Evolutionary conservation across 2,113 vertebrate species (phyloP), one percentile per base, ranked within the genome.

Genomic region (Carassius gibelio): DNA sequence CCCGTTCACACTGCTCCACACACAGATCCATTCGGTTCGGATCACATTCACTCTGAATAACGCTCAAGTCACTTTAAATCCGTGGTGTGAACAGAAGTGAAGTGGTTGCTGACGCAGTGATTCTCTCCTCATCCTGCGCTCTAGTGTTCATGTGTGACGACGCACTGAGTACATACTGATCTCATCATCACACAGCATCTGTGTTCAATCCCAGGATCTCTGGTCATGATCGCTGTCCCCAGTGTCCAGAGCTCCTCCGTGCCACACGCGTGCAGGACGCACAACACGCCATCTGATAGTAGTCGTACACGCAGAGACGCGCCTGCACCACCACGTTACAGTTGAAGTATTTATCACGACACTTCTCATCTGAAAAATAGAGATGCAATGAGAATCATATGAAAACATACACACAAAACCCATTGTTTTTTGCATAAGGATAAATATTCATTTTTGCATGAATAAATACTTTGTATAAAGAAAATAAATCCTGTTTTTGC

Each of bases 321-420:
- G 98, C 98, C 91, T 99, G 98, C 9, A 98, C 97, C 90, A 99
- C 98, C 92, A 99, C 97, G 0, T 98, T 98, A 93, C 98, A 99
- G 90, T 99, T 99, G 93, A 96, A 99, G 91, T 98, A 97, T 87
- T 97, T 96, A 87, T 99, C 97, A 91, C 94, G 94, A 93, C 98
- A 99, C 90, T 96, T 96, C 81, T 97, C 97, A 86, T 99, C 98
- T 99, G 94, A 86, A 92, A 74, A 0, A 23, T 5, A 23, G 34
- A 30, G 7, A 8, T 3, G 7, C 30, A 30, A 0, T 1, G 5
- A n/a, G 57, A 59, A 59, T 21, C 57, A 17, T 15, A 69, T 2
- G 0, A 38, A 9, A 38, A 36, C 66, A 38, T 69, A 34, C 17
- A 36, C 66, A 68, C 14, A 1, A 26, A 14, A 17, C 26, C 4